Evolutionary conservation across 2,888 invertebrate genomes (phyloP).

Genomic region (Taphrorychus bicolor): DNA sequence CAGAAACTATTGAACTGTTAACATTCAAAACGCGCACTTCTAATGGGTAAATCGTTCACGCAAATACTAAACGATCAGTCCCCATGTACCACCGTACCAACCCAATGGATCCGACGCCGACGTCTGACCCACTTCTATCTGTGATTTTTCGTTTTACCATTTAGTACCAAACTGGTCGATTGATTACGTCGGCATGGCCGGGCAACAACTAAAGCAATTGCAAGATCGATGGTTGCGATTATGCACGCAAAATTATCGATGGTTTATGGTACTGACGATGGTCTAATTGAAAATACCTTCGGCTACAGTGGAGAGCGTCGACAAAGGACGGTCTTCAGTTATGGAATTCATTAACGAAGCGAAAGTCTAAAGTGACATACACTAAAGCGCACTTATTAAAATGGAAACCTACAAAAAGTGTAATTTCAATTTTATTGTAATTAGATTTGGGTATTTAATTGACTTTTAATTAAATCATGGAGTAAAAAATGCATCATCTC

Average conservation of each 20-base stretch:
- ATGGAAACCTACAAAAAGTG: too few relatives aligned
- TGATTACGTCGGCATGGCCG: constrained; percentile 5
- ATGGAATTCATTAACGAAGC: too few relatives aligned
- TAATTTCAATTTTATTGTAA: too few relatives aligned
- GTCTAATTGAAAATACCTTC: too few relatives aligned
- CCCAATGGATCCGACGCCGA: constrained; percentile 31
- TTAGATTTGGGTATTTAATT: too few relatives aligned
- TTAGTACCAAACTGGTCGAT: constrained; percentile 24
- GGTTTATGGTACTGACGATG: constrained; percentile 10
- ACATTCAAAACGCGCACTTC: constrained; percentile 24
- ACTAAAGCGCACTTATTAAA: too few relatives aligned
- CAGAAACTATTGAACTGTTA: constrained; percentile 10
- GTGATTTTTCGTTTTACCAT: constrained; percentile 31
- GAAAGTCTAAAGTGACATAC: too few relatives aligned
- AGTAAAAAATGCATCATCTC: too few relatives aligned
- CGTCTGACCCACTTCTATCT: constrained; percentile 36
- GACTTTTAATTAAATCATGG: too few relatives aligned
- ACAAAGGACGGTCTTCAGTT: too few relatives aligned
- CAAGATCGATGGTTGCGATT: constrained; percentile 11
- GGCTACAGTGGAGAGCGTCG: too few relatives aligned
- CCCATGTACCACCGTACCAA: constrained; percentile 15
- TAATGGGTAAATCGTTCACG: constrained; percentile 24
- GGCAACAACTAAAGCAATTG: constrained; percentile 20
- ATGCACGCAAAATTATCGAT: constrained; percentile 10
- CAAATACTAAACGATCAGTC: constrained; percentile 23